Evolutionary conservation across 1,140 invertebrate genomes (phyloP), one percentile per base, ranked within the genome.

Genomic region (Alviniconcha marisindica): DNA sequence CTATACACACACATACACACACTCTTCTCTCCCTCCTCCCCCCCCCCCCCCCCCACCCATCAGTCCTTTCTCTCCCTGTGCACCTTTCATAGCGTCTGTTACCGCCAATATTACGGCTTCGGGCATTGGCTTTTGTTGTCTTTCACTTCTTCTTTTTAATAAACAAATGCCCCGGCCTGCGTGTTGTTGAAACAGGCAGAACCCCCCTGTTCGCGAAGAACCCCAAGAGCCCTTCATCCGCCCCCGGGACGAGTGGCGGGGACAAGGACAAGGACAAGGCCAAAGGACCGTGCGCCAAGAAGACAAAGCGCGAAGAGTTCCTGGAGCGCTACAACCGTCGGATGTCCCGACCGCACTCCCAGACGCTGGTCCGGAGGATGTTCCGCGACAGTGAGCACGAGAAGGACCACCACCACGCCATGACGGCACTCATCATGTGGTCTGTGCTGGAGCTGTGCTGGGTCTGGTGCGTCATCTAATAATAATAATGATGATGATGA

Each of bases 401-500:
- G 63, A 66, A 66, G 63, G 63, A 66, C 28, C 63, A 66, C 63
- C 63, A 66, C 63, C 63, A 66, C 28, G 63, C 63, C 63, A 66
- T 66, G 63, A 66, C 63, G 63, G 63, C 63, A 28, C 31, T 66
- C 28, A 66, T 66, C 63, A 66, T 33, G 28, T 66, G 63, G 63
- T 3, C 63, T 12, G 31, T 66, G 28, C 63, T 66, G 28, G 63
- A 66, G 31, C 10, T 66, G 28, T 66, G n/a, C 63, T 66, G 63
- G 63, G 28, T 66, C 28, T 66, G 63, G 63, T 66, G 10, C 10
- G 48, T 51, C 48, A 51, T 51, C 48, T 51, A 21, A 51, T 51
- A 21, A 21, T 21, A 51, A 51, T 51, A 51, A 0, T 51, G 48
- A 51, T 51, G 48, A 21, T 21, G 21, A 51, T 51, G n/a, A n/a